These are phyloP conservation scores for Melanerpes aurifrons DNA, from an alignment of 2,113 vertebrate species.

Conservation along the genomic window DNA sequence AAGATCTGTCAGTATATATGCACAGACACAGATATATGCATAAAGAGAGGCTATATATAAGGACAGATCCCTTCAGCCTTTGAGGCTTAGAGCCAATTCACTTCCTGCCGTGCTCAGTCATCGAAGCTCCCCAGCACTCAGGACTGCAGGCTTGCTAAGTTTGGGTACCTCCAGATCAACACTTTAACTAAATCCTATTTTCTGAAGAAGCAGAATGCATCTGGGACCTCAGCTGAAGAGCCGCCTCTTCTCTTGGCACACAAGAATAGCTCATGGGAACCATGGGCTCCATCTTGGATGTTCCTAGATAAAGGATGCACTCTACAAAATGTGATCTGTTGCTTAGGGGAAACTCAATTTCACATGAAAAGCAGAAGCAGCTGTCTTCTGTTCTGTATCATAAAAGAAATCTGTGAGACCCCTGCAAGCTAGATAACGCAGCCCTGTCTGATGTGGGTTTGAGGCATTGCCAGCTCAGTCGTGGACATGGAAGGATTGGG, in stretches of 20 bases:
- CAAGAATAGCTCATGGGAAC: background rate
- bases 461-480: background rate
- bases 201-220: background rate
- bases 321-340: background rate
- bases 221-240: slow-evolving; percentile 11
- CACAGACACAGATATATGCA: background rate
- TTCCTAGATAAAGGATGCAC: background rate
- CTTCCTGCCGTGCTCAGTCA: slow-evolving; percentile 30
- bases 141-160: slow-evolving; percentile 38
- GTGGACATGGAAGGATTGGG: background rate
- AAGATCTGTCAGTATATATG: background rate
- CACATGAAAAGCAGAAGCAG: background rate
- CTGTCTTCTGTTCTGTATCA: background rate
- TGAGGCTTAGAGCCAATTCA: slow-evolving; percentile 9
- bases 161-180: background rate
- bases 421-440: background rate
- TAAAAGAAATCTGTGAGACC: background rate
- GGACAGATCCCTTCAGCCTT: slow-evolving; percentile 10
- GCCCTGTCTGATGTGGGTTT: background rate
- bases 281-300: background rate
- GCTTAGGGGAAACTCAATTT: background rate
- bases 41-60: background rate
- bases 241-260: background rate
- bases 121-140: background rate
- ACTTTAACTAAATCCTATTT: background rate